phyloP scores from a whole-genome alignment of 2,113 vertebrate genomes.

The Montifringilla adamsi region DNA sequence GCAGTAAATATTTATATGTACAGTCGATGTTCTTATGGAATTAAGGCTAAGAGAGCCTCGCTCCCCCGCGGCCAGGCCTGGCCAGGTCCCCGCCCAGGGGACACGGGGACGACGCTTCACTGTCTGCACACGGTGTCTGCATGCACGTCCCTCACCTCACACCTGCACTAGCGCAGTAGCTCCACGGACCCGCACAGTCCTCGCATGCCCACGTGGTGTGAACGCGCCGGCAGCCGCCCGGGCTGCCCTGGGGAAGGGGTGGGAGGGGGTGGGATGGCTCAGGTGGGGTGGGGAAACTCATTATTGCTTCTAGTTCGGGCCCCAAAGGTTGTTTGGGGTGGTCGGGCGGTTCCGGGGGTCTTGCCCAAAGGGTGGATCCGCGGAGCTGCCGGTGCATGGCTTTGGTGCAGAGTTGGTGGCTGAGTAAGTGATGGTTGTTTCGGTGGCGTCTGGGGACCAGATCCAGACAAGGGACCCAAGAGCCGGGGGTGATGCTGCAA shows the following conservation, averaged over 20 bases:
- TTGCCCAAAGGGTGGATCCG: neutral
- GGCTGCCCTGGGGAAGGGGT: neutral
- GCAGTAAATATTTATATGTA: slow-evolving; percentile 73
- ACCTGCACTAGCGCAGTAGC: slow-evolving; percentile 1
- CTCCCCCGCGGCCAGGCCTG: neutral
- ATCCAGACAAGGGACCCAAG: neutral
- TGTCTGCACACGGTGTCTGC: slow-evolving; percentile 56
- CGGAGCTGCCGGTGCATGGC: neutral
- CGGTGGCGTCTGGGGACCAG: neutral
- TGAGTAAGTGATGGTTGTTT: neutral
- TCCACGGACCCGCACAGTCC: slow-evolving; percentile 53
- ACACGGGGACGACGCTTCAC: neutral
- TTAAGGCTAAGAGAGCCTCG: slow-evolving; percentile 22
- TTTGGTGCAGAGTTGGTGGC: neutral
- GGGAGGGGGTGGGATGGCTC: neutral
- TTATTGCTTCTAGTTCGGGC: neutral
- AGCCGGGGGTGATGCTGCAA: neutral
- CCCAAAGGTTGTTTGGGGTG: neutral
- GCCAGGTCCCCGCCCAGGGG: neutral
- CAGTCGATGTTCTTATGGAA: slow-evolving; percentile 57
- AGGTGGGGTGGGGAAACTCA: neutral
- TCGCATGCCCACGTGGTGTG: slow-evolving; percentile 64
- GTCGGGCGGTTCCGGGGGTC: neutral
- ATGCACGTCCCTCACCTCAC: slow-evolving; percentile 49
- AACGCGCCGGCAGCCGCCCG: neutral